Percentiles rank a stretch among this genome's conserved stretches.
phyloP scores from a whole-genome alignment of 2,113 vertebrate genomes.

The Clupea harengus region DNA sequence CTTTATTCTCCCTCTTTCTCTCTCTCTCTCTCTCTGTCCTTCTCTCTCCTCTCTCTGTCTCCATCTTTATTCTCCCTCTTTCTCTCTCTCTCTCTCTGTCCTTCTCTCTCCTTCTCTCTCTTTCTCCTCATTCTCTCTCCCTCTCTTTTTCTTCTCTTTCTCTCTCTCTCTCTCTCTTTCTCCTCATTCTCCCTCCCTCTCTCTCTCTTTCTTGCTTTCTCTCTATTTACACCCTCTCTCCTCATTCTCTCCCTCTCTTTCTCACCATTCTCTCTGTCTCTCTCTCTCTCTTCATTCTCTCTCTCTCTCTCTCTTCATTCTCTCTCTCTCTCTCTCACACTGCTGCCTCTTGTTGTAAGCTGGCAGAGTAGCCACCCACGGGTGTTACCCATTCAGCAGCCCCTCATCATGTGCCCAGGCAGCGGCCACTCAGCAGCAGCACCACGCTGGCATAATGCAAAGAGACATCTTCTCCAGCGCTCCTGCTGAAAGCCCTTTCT shows the following conservation, averaged over 20 bases:
- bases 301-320: background rate
- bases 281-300: background rate
- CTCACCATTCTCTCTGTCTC: no score
- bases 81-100: background rate
- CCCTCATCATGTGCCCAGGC: background rate
- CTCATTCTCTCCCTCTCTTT: background rate
- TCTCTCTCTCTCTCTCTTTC: background rate
- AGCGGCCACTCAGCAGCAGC: background rate
- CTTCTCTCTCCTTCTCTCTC: background rate
- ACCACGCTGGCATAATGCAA: no score
- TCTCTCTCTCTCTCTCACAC: conserved; percentile 3
- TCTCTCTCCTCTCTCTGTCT: background rate
- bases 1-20: background rate
- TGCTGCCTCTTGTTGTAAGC: background rate
- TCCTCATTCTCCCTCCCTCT: background rate
- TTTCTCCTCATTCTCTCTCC: no score
- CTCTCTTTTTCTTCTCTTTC: background rate
- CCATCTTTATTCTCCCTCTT: background rate
- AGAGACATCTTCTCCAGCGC: background rate
- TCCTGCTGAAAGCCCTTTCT: background rate
- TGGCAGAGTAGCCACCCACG: background rate
- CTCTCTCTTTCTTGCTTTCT: background rate
- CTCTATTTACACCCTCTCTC: conserved; percentile 10
- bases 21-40: background rate
- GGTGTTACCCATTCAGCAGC: background rate